Percentiles rank a stretch among this genome's conserved stretches.
Conservation (phyloP, 2,888 invertebrate genomes). For the Vesta saturnalis region DNA sequence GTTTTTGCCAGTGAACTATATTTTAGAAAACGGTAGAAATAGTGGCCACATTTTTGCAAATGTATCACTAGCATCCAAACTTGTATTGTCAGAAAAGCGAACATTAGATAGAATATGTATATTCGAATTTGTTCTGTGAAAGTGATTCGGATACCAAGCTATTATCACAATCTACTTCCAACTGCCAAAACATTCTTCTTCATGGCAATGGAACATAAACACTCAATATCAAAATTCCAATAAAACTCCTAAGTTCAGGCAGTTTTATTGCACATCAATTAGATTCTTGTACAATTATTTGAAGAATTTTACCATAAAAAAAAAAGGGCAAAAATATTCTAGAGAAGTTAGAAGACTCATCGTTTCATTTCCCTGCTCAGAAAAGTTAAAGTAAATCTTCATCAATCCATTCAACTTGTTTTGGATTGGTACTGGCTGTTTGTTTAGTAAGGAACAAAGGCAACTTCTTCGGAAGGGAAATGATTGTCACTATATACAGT, state of each 20-base stretch:
- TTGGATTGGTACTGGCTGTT: background rate
- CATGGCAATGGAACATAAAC: too few species aligned
- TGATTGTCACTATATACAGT: background rate
- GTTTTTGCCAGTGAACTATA: slow-evolving; percentile 14
- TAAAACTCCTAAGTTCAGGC: slow-evolving; percentile 21
- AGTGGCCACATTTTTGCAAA: slow-evolving; percentile 47
- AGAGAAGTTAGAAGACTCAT: background rate
- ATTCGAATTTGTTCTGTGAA: slow-evolving; percentile 46
- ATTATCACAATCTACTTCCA: too few species aligned
- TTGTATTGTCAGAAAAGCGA: too few species aligned
- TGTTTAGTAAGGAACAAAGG: too few species aligned
- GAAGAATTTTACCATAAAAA: background rate
- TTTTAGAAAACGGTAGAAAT: slow-evolving; percentile 27
- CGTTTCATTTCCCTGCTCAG: too few species aligned
- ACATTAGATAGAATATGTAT: slow-evolving; percentile 44
- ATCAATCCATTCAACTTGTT: too few species aligned
- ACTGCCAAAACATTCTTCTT: too few species aligned
- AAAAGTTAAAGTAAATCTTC: too few species aligned
- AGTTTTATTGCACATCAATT: slow-evolving; percentile 22
- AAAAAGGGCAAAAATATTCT: background rate
- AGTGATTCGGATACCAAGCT: too few species aligned
- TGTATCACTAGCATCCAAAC: too few species aligned
- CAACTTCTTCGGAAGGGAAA: background rate
- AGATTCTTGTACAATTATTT: background rate
- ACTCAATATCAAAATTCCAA: too few species aligned